Conservation (phyloP, 1,140 invertebrate species). For the Hyles euphorbiae region DNA sequence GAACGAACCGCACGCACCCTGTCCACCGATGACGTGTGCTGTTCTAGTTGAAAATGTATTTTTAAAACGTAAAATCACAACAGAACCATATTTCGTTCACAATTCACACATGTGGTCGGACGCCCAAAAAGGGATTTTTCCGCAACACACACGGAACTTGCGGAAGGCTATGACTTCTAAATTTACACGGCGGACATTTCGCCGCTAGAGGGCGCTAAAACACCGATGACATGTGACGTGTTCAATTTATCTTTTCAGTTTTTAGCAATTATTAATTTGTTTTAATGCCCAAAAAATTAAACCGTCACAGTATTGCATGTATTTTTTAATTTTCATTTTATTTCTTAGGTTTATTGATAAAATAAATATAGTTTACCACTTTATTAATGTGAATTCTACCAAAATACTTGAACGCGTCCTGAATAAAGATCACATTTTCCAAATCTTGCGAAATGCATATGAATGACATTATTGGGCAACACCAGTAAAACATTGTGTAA, state of each 20-base stretch:
- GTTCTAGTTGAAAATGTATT: slow-evolving; percentile 43
- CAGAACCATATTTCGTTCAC: slow-evolving; percentile 72
- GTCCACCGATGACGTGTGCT: slow-evolving; percentile 45
- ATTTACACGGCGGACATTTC: slow-evolving; percentile 61
- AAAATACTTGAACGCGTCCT: slow-evolving; percentile 36
- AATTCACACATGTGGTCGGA: slow-evolving; percentile 75
- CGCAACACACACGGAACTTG: slow-evolving; percentile 73
- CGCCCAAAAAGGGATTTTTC: slow-evolving; percentile 77
- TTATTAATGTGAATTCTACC: no score
- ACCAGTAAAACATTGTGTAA: slow-evolving; percentile 9
- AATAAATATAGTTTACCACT: no score
- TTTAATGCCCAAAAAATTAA: neutral
- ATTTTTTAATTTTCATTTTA: neutral
- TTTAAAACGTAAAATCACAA: slow-evolving; percentile 60
- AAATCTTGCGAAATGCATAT: slow-evolving; percentile 27
- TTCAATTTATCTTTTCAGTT: slow-evolving; percentile 32
- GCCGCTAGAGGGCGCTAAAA: slow-evolving; percentile 58
- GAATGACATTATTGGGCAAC: slow-evolving; percentile 13
- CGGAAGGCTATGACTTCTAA: slow-evolving; percentile 73
- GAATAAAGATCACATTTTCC: slow-evolving; percentile 46
- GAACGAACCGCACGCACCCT: slow-evolving; percentile 44
- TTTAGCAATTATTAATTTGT: slow-evolving; percentile 1
- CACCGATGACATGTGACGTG: slow-evolving; percentile 28
- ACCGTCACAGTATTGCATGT: neutral
- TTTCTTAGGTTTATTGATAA: no score